Evolutionary conservation across 1,140 invertebrate species (phyloP).

Genomic region (Caenorhabditis tropicalis): DNA sequence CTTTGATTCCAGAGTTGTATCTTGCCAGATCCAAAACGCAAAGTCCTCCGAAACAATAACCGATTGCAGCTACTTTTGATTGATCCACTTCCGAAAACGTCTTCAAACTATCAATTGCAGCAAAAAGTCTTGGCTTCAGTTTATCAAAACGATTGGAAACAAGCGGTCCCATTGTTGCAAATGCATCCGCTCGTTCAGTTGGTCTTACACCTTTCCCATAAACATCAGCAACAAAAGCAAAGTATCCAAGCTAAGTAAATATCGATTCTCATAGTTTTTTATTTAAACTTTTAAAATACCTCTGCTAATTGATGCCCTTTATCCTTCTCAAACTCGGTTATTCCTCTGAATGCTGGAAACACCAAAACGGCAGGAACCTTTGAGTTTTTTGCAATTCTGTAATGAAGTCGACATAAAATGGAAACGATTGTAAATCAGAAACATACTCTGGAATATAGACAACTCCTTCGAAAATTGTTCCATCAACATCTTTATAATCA

Average conservation of each 20-base stretch:
- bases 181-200: slow-evolving; percentile 57
- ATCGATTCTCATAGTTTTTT: neutral
- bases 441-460: slow-evolving; percentile 51
- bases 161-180: slow-evolving; percentile 56
- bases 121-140: slow-evolving; percentile 54
- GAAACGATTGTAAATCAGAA: neutral
- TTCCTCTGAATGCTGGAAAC: slow-evolving; percentile 59
- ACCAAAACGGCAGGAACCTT: slow-evolving; percentile 59
- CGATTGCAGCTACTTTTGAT: slow-evolving; percentile 63
- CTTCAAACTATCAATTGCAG: slow-evolving; percentile 58
- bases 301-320: slow-evolving; percentile 58
- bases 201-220: slow-evolving; percentile 64
- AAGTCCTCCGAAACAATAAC: slow-evolving; percentile 68
- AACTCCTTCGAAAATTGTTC: slow-evolving; percentile 46
- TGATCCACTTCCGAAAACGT: slow-evolving; percentile 58
- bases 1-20: slow-evolving; percentile 58
- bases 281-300: slow-evolving; percentile 43
- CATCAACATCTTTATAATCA: slow-evolving; percentile 34
- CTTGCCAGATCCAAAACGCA: slow-evolving; percentile 66
- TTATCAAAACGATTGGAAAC: slow-evolving; percentile 50
- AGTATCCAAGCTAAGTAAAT: slow-evolving; percentile 60
- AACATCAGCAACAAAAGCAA: slow-evolving; percentile 66
- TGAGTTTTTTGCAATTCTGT: slow-evolving; percentile 15
- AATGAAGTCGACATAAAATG: neutral
- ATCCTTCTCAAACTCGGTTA: slow-evolving; percentile 57